Evolutionary conservation across 2,888 invertebrate species (phyloP), one percentile per base, ranked within the genome.

Genomic region (Eulithis testata): DNA sequence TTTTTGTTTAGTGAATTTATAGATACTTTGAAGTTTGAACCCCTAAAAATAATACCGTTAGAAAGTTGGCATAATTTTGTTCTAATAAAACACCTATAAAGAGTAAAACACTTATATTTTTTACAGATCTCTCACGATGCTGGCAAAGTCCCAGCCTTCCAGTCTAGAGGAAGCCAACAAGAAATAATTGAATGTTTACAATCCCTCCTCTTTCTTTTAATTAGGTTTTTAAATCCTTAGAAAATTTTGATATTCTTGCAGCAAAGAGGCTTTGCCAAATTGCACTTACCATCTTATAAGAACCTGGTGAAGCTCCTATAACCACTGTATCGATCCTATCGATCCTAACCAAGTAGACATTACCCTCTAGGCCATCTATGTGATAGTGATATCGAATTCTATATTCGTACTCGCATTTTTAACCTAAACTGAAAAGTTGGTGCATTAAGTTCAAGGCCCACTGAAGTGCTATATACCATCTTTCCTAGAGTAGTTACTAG

Each of bases 121-220:
- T 91, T 89, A 60, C 91, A 93, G 92, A 83, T 93, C 93, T 37
- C 83, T 93, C 37, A 87, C 91, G 45, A 90, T 88, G 88, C 80
- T 92, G 54, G 85, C 91, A 3, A 92, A 89, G 77, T 90, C 92
- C 59, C 88, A 91, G 66, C 86, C 86, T 65, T 85, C 89, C 66
- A 90, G 90, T 71, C 73, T 90, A 66, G 90, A 91, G 63, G 90
- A 87, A 57, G 64, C 77, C 60, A 69, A 77, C 60, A 91, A 88
- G 79, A 90, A 92, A 76, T 91, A 86, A 83, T 73, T 45, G 47
- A 53, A 75, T 66, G 65, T 65, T 63, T 67, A 54, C 68, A 55
- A 61, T 51, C 65, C 63, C 55, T 66, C 71, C 62, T 54, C 73
- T 76, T 76, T 67, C 57, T 70, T 77, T 76, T 47, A 66, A 55